Percentiles rank a stretch among this genome's conserved stretches.
Conservation (phyloP, 2,113 vertebrate species). For the Dendrocopos noguchii region DNA sequence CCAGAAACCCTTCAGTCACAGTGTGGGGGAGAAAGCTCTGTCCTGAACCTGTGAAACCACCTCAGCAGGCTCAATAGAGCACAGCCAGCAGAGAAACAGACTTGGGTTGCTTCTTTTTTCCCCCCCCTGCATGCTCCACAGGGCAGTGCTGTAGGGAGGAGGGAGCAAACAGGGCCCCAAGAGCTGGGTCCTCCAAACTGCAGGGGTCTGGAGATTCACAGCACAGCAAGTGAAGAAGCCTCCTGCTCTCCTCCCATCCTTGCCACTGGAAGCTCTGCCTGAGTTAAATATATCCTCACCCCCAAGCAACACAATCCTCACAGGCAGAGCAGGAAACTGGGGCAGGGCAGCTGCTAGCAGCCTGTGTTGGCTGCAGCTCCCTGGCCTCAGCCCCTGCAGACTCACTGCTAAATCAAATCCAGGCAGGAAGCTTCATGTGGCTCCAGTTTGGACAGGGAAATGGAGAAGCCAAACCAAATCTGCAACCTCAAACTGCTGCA, state of each 20-base stretch:
- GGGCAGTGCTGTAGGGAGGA: neutral
- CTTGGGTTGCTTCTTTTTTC: neutral
- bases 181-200: neutral
- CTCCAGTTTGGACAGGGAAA: neutral
- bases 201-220: neutral
- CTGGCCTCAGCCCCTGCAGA: neutral
- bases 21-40: too few species aligned
- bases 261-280: neutral
- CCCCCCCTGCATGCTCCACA: neutral
- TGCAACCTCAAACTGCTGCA: too few species aligned
- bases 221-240: slow-evolving; percentile 5
- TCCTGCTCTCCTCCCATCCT: neutral
- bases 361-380: neutral
- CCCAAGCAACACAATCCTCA: neutral
- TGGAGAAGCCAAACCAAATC: neutral
- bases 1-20: neutral
- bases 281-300: neutral
- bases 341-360: neutral
- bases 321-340: neutral
- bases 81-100: neutral
- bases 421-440: neutral
- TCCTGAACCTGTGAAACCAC: too few species aligned
- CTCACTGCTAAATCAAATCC: neutral
- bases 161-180: neutral
- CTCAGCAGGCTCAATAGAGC: neutral